Evolutionary conservation across 53 echinoderm and acorn worm species (phyloP).

Genomic region (Glandiceps talaboti): DNA sequence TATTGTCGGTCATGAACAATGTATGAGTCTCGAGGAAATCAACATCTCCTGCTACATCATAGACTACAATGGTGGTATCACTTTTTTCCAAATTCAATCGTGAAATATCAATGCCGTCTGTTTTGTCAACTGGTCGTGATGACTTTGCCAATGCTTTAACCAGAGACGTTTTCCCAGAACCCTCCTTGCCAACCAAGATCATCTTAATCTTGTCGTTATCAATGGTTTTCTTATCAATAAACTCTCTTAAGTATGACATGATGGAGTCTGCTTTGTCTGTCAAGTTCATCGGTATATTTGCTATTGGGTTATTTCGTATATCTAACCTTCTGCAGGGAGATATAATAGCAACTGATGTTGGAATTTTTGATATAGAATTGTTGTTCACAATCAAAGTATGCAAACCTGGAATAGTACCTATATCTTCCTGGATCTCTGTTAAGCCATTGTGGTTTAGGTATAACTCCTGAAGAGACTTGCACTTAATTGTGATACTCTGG

Average conservation of each 20-base stretch:
- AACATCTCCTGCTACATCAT: not conserved
- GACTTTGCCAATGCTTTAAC: not conserved
- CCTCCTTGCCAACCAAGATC: not conserved
- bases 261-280: not conserved
- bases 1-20: not conserved
- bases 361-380: not conserved
- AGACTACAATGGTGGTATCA: not conserved
- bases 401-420: not conserved
- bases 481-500: too few species aligned
- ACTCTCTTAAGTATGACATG: not conserved
- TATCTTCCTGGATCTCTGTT: not conserved
- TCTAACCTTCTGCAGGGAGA: not conserved
- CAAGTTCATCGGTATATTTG: not conserved
- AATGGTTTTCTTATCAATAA: not conserved
- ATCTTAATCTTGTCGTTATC: not conserved
- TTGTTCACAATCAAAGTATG: too few species aligned
- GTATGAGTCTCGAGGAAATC: not conserved
- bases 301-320: not conserved
- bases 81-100: not conserved
- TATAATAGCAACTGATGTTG: not conserved
- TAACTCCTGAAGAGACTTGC: not conserved
- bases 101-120: not conserved
- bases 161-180: not conserved
- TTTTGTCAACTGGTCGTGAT: not conserved
- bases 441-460: not conserved